Evolutionary conservation across 2,113 vertebrate species (phyloP).

Genomic region (Hydropotes inermis): DNA sequence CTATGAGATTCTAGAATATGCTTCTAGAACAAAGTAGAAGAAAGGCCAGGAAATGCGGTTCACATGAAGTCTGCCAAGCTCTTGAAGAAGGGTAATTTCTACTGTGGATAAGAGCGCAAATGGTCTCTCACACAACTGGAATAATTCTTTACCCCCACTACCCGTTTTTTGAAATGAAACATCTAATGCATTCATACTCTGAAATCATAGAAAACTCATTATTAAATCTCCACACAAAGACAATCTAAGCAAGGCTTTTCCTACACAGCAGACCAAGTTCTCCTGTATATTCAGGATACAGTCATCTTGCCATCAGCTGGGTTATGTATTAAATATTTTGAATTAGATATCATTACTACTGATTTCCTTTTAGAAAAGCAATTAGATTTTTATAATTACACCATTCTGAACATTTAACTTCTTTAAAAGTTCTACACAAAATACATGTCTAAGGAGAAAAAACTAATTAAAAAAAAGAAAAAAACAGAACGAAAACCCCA

Average conservation of each 20-base stretch:
- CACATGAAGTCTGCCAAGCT: neutral
- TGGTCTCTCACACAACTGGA: neutral
- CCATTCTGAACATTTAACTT: constrained; percentile 26
- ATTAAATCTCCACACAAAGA: neutral
- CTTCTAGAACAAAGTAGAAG: constrained; percentile 52
- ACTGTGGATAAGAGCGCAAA: neutral
- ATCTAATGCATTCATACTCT: neutral
- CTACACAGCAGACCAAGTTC: neutral
- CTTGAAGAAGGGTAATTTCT: neutral
- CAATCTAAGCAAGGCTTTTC: neutral
- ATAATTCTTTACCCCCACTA: neutral
- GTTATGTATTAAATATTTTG: neutral
- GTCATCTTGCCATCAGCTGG: neutral
- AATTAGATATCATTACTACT: neutral
- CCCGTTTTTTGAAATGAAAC: neutral
- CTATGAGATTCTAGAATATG: constrained; percentile 54
- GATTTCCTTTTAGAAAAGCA: constrained; percentile 22
- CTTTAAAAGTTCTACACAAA: constrained; percentile 42
- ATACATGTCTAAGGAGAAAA: neutral
- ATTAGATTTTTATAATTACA: constrained; percentile 34
- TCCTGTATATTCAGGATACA: neutral
- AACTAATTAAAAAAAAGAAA: neutral
- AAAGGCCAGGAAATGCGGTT: neutral
- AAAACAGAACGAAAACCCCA: neutral
- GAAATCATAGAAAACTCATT: constrained; percentile 9